Percentiles rank a stretch among this genome's conserved stretches.
Evolutionary conservation across 1,140 invertebrate species (phyloP).

Genomic region (Ceratina japonica): DNA sequence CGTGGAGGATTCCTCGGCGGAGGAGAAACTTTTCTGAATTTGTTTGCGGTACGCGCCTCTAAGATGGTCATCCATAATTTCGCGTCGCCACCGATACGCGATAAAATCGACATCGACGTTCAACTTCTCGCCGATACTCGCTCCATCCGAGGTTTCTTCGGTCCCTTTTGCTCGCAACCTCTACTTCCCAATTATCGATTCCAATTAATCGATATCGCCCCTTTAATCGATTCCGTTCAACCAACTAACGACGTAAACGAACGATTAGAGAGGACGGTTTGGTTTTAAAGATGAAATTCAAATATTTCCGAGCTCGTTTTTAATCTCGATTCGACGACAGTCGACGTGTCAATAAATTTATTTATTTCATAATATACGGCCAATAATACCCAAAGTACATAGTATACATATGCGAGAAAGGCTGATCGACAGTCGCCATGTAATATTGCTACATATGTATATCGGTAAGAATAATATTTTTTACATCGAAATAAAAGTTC

Average conservation of each 20-base stretch:
- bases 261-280: not conserved
- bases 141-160: not conserved
- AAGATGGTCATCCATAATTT: conserved; percentile 28
- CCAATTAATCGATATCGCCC: conserved; percentile 5
- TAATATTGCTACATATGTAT: no score
- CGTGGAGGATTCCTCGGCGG: conserved; percentile 1
- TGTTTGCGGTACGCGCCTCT: conserved; percentile 13
- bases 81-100: not conserved
- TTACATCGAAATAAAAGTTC: no score
- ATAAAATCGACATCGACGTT: conserved; percentile 26
- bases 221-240: not conserved
- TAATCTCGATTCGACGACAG: no score
- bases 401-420: no score
- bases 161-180: not conserved
- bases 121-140: not conserved
- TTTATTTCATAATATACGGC: no score
- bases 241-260: not conserved
- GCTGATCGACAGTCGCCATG: no score
- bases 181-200: conserved; percentile 7
- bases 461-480: no score
- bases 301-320: not conserved
- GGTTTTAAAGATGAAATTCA: no score
- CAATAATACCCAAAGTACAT: no score
- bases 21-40: conserved; percentile 33
- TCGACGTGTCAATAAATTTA: no score